Conservation (phyloP, 2,797 vertebrate species). For the Pantherophis alleghaniensis region DNA sequence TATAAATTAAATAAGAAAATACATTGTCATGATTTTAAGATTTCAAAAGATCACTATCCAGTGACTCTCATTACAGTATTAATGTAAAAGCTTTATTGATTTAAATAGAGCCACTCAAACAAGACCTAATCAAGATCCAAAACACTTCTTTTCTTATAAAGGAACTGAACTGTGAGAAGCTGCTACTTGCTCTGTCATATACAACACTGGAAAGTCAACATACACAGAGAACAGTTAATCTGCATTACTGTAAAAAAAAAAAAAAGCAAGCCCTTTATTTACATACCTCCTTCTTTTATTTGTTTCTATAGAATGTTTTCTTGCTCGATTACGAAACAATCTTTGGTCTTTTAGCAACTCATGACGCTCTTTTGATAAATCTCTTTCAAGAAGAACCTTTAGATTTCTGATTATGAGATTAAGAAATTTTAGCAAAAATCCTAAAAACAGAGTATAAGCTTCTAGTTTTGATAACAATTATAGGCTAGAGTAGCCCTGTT, state of each 20-base stretch:
- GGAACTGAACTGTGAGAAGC: background rate
- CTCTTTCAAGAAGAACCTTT: constrained; percentile 65
- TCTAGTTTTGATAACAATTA: background rate
- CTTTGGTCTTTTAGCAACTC: constrained; percentile 83
- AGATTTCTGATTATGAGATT: constrained; percentile 67
- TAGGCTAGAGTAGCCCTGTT: background rate
- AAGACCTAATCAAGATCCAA: background rate
- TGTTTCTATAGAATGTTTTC: constrained; percentile 82
- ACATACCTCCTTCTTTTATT: constrained; percentile 87
- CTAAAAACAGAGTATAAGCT: background rate
- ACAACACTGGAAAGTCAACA: background rate
- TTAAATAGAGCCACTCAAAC: background rate
- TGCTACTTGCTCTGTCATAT: background rate
- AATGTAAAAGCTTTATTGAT: background rate
- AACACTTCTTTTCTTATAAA: background rate
- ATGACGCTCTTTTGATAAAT: constrained; percentile 76
- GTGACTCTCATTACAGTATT: background rate
- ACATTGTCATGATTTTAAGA: constrained; percentile 49
- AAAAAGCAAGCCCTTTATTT: background rate
- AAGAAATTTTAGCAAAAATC: constrained; percentile 54
- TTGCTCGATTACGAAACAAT: constrained; percentile 74
- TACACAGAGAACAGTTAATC: background rate
- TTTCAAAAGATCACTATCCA: constrained; percentile 1
- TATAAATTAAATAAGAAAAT: constrained; percentile 33
- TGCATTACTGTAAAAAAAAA: background rate